phyloP scores from a whole-genome alignment of 2,888 invertebrate genomes.

The Cephonodes hylas region DNA sequence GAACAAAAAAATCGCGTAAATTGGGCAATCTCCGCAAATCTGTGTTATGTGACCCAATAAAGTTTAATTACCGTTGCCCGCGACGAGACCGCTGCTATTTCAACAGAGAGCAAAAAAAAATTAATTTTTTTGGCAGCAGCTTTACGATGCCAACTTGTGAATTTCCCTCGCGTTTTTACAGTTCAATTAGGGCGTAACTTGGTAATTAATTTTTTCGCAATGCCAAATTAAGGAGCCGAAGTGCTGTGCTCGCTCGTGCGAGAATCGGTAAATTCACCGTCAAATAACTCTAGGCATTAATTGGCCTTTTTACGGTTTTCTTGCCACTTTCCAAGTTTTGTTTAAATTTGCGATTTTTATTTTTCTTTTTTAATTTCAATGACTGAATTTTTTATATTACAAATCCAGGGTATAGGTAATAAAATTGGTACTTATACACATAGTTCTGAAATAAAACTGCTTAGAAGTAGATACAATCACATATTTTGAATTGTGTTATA shows the following conservation, averaged over 20 bases:
- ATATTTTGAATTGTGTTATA: too few species aligned
- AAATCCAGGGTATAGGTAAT: too few species aligned
- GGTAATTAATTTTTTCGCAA: constrained; percentile 10
- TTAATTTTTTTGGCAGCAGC: not conserved
- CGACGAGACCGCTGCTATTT: not conserved
- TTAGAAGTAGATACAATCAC: too few species aligned
- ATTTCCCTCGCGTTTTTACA: not conserved
- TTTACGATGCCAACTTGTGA: not conserved
- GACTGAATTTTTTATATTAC: not conserved
- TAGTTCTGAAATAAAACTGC: too few species aligned
- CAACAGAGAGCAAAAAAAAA: not conserved
- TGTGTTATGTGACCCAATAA: not conserved
- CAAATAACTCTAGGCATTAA: constrained; percentile 64
- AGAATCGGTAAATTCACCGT: constrained; percentile 68
- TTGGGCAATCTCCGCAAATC: not conserved
- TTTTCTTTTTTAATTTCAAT: not conserved
- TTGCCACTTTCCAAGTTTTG: not conserved
- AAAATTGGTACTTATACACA: too few species aligned
- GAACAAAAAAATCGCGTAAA: not conserved
- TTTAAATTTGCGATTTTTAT: not conserved
- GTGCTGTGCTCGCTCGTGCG: constrained; percentile 46
- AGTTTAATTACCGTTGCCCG: not conserved
- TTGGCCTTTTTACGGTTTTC: constrained; percentile 46
- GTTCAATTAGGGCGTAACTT: constrained; percentile 9
- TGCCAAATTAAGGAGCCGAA: constrained; percentile 3